Evolutionary conservation across 2,113 vertebrate species (phyloP).

Genomic region (Crotalus helleri): DNA sequence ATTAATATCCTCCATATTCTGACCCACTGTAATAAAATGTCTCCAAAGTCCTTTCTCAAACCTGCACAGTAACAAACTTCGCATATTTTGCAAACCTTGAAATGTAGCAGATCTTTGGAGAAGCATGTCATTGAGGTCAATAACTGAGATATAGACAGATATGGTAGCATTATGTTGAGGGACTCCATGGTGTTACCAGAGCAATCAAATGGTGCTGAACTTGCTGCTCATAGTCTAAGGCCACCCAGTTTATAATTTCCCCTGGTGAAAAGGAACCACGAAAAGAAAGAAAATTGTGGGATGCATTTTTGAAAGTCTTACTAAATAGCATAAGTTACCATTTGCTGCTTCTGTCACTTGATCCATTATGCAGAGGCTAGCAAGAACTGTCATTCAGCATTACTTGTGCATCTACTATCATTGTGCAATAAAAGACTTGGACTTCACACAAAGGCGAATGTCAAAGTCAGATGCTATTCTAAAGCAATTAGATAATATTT

Average conservation of each 20-base stretch:
- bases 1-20: background rate
- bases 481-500: slow-evolving; percentile 31
- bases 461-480: background rate
- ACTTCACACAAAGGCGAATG: background rate
- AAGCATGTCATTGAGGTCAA: slow-evolving; percentile 88
- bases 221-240: slow-evolving; percentile 80
- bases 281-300: background rate
- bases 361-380: background rate
- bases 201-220: slow-evolving; percentile 77
- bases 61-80: background rate
- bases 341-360: background rate
- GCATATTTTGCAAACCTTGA: slow-evolving; percentile 70
- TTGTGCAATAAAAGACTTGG: background rate
- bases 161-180: slow-evolving; percentile 77
- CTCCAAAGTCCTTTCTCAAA: background rate
- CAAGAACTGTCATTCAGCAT: background rate
- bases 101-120: slow-evolving; percentile 69
- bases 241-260: slow-evolving; percentile 84
- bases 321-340: background rate
- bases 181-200: slow-evolving; percentile 76
- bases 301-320: rapidly evolving
- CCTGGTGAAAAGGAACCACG: slow-evolving; percentile 64
- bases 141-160: slow-evolving; percentile 71
- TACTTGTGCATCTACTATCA: background rate
- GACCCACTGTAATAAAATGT: background rate